phyloP scores from a whole-genome alignment of 2,113 vertebrate species.

The Meleagris gallopavo region DNA sequence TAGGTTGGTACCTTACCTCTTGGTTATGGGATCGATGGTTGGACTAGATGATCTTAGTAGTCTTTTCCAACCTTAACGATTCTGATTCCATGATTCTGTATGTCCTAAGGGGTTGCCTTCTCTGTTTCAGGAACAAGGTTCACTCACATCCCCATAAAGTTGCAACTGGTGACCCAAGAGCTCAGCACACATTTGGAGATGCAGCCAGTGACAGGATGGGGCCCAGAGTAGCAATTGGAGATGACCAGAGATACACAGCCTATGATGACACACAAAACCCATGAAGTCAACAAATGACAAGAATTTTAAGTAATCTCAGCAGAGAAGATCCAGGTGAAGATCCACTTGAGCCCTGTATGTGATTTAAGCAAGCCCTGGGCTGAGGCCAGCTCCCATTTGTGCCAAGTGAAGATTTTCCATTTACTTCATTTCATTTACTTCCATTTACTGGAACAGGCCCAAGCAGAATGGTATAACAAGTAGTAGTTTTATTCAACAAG shows the following conservation, averaged over 20 bases:
- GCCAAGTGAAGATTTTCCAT: slow-evolving; percentile 38
- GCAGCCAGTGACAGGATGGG: not conserved
- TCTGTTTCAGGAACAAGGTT: not conserved
- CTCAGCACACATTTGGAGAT: not conserved
- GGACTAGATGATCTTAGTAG: too few species aligned
- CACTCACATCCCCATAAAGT: accelerated
- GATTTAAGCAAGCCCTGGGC: not conserved
- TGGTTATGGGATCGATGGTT: too few species aligned
- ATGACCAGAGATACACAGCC: not conserved
- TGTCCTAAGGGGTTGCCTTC: accelerated
- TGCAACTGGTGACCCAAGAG: not conserved
- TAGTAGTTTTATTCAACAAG: not conserved
- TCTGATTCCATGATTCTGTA: too few species aligned
- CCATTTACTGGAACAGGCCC: not conserved
- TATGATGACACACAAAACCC: not conserved
- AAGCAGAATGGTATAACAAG: not conserved
- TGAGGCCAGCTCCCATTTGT: not conserved
- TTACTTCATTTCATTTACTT: slow-evolving; percentile 9
- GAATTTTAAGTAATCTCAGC: not conserved
- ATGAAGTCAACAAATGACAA: not conserved
- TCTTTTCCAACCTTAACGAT: too few species aligned
- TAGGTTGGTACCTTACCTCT: accelerated
- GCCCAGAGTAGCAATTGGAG: too few species aligned
- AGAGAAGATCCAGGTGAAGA: not conserved
- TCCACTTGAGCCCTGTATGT: not conserved